phyloP scores from a whole-genome alignment of 1,140 invertebrate species.

The Hermatobates lingyangjiaoensis region DNA sequence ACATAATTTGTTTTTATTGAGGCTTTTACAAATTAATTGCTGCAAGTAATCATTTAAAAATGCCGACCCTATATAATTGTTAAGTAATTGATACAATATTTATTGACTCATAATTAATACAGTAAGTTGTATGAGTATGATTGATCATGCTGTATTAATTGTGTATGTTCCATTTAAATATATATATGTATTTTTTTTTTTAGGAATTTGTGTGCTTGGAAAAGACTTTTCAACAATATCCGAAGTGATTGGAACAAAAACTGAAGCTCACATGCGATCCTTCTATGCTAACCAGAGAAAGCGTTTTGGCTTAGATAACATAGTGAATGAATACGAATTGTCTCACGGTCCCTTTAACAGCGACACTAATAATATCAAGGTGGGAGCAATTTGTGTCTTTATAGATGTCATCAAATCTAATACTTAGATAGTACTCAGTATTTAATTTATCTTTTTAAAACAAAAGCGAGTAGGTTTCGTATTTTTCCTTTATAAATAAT shows the following conservation, averaged over 20 bases:
- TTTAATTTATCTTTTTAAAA: background rate
- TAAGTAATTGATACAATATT: too few species aligned
- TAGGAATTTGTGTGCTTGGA: conserved; percentile 73
- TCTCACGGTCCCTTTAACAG: conserved; percentile 38
- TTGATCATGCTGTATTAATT: background rate
- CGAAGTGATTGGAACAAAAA: conserved; percentile 87
- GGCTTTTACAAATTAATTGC: too few species aligned
- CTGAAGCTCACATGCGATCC: conserved; percentile 70
- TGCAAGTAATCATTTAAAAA: too few species aligned
- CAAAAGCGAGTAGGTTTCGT: background rate
- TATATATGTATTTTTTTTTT: conserved; percentile 5
- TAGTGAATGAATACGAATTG: conserved; percentile 71
- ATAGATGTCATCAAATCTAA: background rate
- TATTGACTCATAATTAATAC: background rate
- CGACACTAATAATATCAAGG: background rate
- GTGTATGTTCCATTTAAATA: background rate
- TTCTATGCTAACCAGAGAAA: conserved; percentile 82
- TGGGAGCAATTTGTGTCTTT: background rate
- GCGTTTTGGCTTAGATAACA: conserved; percentile 74
- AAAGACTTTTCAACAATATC: conserved; percentile 91
- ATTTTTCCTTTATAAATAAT: background rate
- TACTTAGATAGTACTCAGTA: background rate
- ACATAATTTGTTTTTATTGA: too few species aligned
- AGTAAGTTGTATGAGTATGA: background rate
- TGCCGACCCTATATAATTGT: too few species aligned